Conservation (phyloP, 2,888 invertebrate genomes). For the Polyploca ridens region DNA sequence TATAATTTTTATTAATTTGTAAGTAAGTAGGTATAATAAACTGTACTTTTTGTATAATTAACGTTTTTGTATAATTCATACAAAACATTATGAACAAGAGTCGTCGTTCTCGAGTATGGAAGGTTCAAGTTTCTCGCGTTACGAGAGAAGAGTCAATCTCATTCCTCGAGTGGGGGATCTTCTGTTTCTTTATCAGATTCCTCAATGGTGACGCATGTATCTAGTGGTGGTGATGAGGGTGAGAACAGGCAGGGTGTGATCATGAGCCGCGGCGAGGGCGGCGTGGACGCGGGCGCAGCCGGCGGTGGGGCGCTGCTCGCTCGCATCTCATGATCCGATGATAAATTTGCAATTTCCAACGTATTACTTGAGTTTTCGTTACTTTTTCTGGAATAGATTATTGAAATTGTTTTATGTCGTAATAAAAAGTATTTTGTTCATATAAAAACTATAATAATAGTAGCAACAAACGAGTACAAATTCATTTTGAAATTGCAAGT, state of each 20-base stretch:
- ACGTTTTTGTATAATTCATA: slow-evolving; percentile 65
- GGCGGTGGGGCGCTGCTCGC: slow-evolving; percentile 61
- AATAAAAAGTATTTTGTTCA: too few species aligned
- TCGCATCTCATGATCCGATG: slow-evolving; percentile 55
- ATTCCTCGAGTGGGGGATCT: slow-evolving; percentile 39
- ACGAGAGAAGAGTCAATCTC: slow-evolving; percentile 42
- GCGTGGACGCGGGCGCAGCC: slow-evolving; percentile 37
- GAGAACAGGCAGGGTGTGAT: neutral
- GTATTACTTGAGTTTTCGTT: slow-evolving; percentile 54
- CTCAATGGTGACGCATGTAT: slow-evolving; percentile 65
- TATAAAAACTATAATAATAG: too few species aligned
- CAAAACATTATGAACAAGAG: slow-evolving; percentile 58
- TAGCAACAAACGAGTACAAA: too few species aligned
- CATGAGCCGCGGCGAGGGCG: slow-evolving; percentile 9
- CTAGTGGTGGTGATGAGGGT: slow-evolving; percentile 30
- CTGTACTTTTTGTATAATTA: slow-evolving; percentile 40
- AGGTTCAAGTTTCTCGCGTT: slow-evolving; percentile 29
- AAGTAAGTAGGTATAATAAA: slow-evolving; percentile 36
- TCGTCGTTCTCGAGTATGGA: slow-evolving; percentile 26
- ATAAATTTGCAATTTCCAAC: slow-evolving; percentile 58
- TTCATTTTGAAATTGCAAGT: too few species aligned
- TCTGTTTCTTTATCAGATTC: slow-evolving; percentile 33
- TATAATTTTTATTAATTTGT: slow-evolving; percentile 34
- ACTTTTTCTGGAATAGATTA: slow-evolving; percentile 33
- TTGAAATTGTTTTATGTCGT: neutral